Evolutionary conservation across 2,888 invertebrate species (phyloP).

Genomic region (Lydus trimaculatus): DNA sequence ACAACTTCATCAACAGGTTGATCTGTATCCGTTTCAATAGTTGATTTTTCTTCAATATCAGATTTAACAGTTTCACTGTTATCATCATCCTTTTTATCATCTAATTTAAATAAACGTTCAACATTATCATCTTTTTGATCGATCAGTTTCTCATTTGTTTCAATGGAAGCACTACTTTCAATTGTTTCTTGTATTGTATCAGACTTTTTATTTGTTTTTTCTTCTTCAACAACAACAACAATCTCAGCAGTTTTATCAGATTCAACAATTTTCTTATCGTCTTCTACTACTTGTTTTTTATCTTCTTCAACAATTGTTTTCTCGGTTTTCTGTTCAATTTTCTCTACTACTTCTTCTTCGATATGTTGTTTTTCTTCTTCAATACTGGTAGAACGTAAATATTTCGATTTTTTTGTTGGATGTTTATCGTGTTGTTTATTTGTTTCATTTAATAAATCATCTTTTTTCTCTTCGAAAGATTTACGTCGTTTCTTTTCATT

Average conservation of each 20-base stretch:
- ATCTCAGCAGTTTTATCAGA: not conserved
- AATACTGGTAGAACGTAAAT: not conserved
- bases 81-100: slow-evolving; percentile 6
- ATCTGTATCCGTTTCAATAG: slow-evolving; percentile 27
- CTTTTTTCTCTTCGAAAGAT: slow-evolving; percentile 20
- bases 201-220: not conserved
- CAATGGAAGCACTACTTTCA: not conserved
- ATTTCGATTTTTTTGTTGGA: not conserved
- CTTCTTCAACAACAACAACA: not conserved
- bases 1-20: slow-evolving; percentile 35
- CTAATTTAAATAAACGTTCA: slow-evolving; percentile 10
- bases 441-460: slow-evolving; percentile 20
- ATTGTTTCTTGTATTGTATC: not conserved
- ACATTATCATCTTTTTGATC: not conserved
- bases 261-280: not conserved
- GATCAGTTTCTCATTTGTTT: not conserved
- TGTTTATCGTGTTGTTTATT: slow-evolving; percentile 7
- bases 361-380: not conserved
- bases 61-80: not conserved
- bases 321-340: slow-evolving; percentile 11
- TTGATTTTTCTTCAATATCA: slow-evolving; percentile 21
- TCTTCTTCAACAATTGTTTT: not conserved
- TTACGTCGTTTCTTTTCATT: slow-evolving; percentile 13
- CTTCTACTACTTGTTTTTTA: not conserved
- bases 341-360: not conserved